Evolutionary conservation across 2,888 invertebrate genomes (phyloP).

Genomic region (Drosophila subquinaria): DNA sequence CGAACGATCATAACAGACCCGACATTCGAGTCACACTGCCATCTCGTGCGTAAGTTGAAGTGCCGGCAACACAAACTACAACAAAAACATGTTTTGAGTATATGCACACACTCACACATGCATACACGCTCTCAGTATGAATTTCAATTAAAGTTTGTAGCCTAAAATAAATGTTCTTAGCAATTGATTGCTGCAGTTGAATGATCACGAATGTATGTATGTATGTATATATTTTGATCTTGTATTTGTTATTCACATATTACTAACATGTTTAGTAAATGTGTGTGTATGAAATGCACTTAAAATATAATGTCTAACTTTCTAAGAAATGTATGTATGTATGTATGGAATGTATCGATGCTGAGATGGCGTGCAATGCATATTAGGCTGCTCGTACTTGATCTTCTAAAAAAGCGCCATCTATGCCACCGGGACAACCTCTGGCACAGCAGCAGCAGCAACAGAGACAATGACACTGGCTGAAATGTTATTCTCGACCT

Average conservation of each 20-base stretch:
- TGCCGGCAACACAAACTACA: slow-evolving; percentile 44
- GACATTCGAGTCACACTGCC: slow-evolving; percentile 44
- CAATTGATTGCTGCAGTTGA: slow-evolving; percentile 6
- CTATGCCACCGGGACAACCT: slow-evolving; percentile 69
- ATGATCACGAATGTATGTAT: slow-evolving; percentile 9
- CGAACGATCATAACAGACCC: slow-evolving; percentile 43
- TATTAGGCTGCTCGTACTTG: slow-evolving; percentile 29
- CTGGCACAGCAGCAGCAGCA: slow-evolving; percentile 31
- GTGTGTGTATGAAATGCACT: slow-evolving; percentile 29
- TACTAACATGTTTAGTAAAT: slow-evolving; percentile 52
- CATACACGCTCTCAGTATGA: background rate
- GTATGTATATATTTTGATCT: slow-evolving; percentile 49
- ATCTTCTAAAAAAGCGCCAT: slow-evolving; percentile 37
- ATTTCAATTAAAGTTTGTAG: background rate
- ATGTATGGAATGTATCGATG: slow-evolving; percentile 55
- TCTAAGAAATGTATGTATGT: slow-evolving; percentile 33
- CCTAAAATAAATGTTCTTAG: slow-evolving; percentile 3
- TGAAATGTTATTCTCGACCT: slow-evolving; percentile 80
- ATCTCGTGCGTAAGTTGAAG: slow-evolving; percentile 32
- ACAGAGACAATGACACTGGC: slow-evolving; percentile 70
- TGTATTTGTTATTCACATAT: slow-evolving; percentile 29
- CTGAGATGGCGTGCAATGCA: slow-evolving; percentile 49
- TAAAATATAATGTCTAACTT: slow-evolving; percentile 27
- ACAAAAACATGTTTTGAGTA: slow-evolving; percentile 47
- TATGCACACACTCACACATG: background rate